These are phyloP conservation scores for Acrocera orbiculus DNA, from an alignment of 2,888 invertebrate species.

Conservation along the genomic window DNA sequence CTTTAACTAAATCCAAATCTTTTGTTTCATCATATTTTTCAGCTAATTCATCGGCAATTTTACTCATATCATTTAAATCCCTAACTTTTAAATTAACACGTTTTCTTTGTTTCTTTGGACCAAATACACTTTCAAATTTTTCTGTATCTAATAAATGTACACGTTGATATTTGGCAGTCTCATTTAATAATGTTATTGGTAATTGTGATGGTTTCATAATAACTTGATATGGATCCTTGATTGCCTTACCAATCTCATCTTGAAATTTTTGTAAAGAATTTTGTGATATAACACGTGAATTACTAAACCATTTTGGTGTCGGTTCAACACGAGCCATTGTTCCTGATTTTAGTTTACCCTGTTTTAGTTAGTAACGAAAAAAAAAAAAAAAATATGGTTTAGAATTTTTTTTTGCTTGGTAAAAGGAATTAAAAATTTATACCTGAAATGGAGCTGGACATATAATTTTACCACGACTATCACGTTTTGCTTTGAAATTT, in stretches of 20 bases:
- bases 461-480: conserved; percentile 76
- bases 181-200: conserved; percentile 86
- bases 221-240: conserved; percentile 93
- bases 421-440: conserved; percentile 1
- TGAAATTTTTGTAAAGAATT: conserved; percentile 76
- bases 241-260: conserved; percentile 83
- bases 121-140: conserved; percentile 86
- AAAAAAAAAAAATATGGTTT: not conserved
- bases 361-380: conserved; percentile 2
- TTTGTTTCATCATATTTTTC: conserved; percentile 65
- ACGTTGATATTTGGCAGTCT: conserved; percentile 72
- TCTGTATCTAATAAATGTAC: conserved; percentile 94
- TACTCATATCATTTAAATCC: conserved; percentile 61
- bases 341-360: conserved; percentile 68
- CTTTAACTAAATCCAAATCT: conserved; percentile 68
- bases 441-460: conserved; percentile 88
- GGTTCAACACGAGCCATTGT: conserved; percentile 90
- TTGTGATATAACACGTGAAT: conserved; percentile 92
- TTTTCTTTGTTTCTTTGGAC: conserved; percentile 83
- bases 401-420: not conserved
- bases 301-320: conserved; percentile 97
- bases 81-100: conserved; percentile 60
- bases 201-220: conserved; percentile 92
- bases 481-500: conserved; percentile 88
- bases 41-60: conserved; percentile 48